phyloP scores from a whole-genome alignment of 2,113 vertebrate genomes.

The Hucho hucho region DNA sequence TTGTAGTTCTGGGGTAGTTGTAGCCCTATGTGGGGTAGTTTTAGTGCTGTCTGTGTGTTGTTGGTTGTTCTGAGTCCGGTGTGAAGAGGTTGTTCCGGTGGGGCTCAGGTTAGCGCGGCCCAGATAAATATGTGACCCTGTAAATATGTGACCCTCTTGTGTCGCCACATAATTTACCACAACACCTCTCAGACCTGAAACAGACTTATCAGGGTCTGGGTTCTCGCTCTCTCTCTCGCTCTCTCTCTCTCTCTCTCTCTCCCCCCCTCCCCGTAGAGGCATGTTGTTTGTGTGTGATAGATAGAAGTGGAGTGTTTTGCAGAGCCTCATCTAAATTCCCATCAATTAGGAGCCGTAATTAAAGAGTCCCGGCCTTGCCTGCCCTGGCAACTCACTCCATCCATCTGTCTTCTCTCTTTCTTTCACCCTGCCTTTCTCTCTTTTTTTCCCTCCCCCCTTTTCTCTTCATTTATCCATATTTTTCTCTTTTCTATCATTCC shows the following conservation, averaged over 20 bases:
- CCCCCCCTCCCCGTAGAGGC: not conserved
- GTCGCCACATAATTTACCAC: not conserved
- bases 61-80: not conserved
- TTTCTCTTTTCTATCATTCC: no score
- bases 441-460: not conserved
- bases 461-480: not conserved
- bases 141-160: not conserved
- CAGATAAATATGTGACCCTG: not conserved
- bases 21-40: not conserved
- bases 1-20: no score
- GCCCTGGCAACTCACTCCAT: not conserved
- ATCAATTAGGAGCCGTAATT: no score
- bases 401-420: not conserved
- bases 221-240: slow-evolving; percentile 2
- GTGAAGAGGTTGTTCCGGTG: not conserved
- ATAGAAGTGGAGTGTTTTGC: no score
- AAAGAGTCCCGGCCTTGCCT: no score
- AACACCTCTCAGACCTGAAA: not conserved
- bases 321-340: not conserved
- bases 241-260: not conserved
- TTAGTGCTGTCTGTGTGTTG: not conserved
- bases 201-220: not conserved
- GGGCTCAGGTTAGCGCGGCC: not conserved
- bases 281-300: no score
- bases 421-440: not conserved